These are phyloP conservation scores for Holacanthus passer DNA, from an alignment of 2,113 vertebrate genomes.

Conservation along the genomic window DNA sequence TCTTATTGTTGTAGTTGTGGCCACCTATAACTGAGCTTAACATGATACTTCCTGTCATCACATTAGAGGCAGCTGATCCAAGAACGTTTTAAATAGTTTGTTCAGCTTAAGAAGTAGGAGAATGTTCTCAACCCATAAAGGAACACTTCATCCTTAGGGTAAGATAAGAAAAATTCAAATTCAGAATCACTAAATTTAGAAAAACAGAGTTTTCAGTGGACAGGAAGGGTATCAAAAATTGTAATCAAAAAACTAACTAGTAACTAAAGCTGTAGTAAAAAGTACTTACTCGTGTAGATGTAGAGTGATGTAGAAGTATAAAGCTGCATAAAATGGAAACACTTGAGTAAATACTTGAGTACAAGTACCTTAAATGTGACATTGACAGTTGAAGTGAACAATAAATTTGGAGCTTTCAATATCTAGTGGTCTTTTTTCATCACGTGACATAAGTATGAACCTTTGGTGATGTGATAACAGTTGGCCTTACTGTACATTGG, in stretches of 20 bases:
- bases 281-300: neutral
- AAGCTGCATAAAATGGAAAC: no score
- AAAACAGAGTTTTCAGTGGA: no score
- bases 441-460: neutral
- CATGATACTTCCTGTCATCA: neutral
- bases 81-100: no score
- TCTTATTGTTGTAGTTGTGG: neutral
- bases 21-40: neutral
- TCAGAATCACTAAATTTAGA: no score
- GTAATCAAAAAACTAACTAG: neutral
- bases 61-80: neutral
- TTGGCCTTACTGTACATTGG: no score
- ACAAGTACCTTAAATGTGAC: neutral
- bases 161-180: no score
- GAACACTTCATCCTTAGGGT: no score
- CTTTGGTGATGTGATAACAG: neutral
- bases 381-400: no score
- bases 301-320: neutral
- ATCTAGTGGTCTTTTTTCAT: no score
- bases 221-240: neutral
- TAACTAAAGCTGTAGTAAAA: neutral
- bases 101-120: neutral
- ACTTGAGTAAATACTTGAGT: no score
- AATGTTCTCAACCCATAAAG: neutral
- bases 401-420: no score